Evolutionary conservation across 2,888 invertebrate genomes (phyloP).

Genomic region (Zygothrica quintamaculata): DNA sequence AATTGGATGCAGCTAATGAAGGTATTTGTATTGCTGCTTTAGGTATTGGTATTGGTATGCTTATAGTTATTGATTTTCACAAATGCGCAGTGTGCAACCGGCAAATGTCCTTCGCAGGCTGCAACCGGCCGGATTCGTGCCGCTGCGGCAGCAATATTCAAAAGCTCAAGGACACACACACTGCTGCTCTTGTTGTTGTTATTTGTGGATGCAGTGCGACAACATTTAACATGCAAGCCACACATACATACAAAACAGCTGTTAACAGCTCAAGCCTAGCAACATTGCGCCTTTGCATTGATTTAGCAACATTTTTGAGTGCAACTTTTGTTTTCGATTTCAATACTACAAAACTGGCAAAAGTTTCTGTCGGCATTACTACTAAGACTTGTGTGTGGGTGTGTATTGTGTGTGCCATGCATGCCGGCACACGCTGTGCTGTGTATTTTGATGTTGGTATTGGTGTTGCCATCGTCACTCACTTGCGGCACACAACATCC

Average conservation of each 20-base stretch:
- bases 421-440: constrained; percentile 36
- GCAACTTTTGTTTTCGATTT: constrained; percentile 53
- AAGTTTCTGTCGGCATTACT: constrained; percentile 18
- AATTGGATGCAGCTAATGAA: too few species aligned
- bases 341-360: constrained; percentile 39
- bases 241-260: constrained; percentile 52
- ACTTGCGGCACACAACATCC: constrained; percentile 19
- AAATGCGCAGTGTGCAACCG: constrained; percentile 50
- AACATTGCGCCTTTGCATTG: constrained; percentile 44
- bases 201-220: constrained; percentile 44
- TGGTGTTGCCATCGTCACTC: constrained; percentile 33
- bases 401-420: constrained; percentile 11
- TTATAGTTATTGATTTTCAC: constrained; percentile 64
- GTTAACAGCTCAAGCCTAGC: constrained; percentile 45
- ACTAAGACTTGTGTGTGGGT: constrained; percentile 8
- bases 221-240: constrained; percentile 61
- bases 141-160: constrained; percentile 32
- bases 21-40: too few species aligned
- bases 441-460: too few species aligned
- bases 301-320: constrained; percentile 50
- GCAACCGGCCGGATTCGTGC: constrained; percentile 53
- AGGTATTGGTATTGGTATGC: constrained; percentile 3
- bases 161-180: constrained; percentile 59
- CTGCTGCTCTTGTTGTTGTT: constrained; percentile 15
- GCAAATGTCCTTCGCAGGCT: constrained; percentile 70